These are phyloP conservation scores for Labeo catla DNA, from an alignment of 2,113 vertebrate genomes.

Conservation along the genomic window DNA sequence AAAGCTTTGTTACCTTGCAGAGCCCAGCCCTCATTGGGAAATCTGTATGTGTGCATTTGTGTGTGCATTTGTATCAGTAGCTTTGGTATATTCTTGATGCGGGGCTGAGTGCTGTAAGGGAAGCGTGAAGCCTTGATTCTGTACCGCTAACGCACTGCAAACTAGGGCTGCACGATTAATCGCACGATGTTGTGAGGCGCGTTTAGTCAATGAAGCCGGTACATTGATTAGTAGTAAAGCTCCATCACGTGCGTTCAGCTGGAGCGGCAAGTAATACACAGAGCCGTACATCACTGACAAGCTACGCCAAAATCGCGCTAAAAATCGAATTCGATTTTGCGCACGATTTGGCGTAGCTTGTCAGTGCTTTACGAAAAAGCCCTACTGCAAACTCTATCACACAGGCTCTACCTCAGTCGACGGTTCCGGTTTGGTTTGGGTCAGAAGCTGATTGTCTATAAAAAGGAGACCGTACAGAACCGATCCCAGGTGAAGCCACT, in stretches of 20 bases:
- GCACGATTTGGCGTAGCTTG: too few relatives aligned
- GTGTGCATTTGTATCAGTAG: constrained; percentile 38
- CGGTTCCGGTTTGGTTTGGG: constrained; percentile 68
- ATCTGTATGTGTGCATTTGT: constrained; percentile 29
- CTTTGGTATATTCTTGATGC: constrained; percentile 65
- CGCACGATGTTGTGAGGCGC: too few relatives aligned
- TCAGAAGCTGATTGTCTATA: constrained; percentile 69
- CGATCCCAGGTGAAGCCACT: constrained; percentile 60
- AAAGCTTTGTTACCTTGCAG: constrained; percentile 20
- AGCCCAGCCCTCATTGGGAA: constrained; percentile 43
- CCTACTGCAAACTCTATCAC: constrained; percentile 35
- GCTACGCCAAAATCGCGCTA: too few relatives aligned
- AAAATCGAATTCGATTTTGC: too few relatives aligned
- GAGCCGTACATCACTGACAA: too few relatives aligned
- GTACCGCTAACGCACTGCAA: not conserved
- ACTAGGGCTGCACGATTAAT: too few relatives aligned
- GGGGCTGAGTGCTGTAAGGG: constrained; percentile 59
- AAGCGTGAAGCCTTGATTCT: constrained; percentile 21
- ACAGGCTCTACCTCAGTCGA: constrained; percentile 61
- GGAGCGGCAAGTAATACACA: too few relatives aligned
- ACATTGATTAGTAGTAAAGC: too few relatives aligned
- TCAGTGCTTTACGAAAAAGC: too few relatives aligned
- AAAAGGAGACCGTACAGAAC: constrained; percentile 64
- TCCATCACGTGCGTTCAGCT: too few relatives aligned
- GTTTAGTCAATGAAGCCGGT: too few relatives aligned